phyloP scores from a whole-genome alignment of 2,113 vertebrate species.

The Apteryx owenii region DNA sequence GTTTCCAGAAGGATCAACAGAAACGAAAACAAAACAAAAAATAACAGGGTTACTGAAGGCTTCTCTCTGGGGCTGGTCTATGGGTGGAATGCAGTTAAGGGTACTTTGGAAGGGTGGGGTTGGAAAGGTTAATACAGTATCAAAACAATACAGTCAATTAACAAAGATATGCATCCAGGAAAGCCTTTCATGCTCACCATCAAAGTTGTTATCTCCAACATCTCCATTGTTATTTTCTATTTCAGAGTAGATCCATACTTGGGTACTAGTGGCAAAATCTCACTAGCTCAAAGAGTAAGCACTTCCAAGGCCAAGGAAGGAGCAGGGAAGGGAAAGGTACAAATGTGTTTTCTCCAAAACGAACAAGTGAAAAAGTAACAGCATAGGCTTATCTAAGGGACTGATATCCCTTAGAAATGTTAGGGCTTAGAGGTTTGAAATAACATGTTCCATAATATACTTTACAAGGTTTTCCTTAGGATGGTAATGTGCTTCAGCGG shows the following conservation, averaged over 20 bases:
- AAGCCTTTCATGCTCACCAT: neutral
- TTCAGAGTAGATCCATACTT: accelerated
- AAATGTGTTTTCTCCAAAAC: neutral
- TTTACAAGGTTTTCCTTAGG: neutral
- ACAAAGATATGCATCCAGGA: accelerated
- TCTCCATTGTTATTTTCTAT: neutral
- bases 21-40: too few relatives aligned
- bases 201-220: neutral
- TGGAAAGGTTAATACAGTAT: neutral
- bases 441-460: accelerated
- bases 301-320: accelerated
- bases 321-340: accelerated
- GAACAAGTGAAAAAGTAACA: neutral
- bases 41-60: neutral
- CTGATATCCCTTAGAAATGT: accelerated
- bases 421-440: neutral
- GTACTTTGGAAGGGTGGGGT: neutral
- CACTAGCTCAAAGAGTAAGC: accelerated
- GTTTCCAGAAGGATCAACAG: neutral
- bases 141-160: neutral
- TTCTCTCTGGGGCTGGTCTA: neutral
- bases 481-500: neutral
- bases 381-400: neutral
- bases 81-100: neutral
- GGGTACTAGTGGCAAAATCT: neutral